Evolutionary conservation across 2,113 vertebrate genomes (phyloP), one percentile per base, ranked within the genome.

Genomic region (Festucalex cinctus): DNA sequence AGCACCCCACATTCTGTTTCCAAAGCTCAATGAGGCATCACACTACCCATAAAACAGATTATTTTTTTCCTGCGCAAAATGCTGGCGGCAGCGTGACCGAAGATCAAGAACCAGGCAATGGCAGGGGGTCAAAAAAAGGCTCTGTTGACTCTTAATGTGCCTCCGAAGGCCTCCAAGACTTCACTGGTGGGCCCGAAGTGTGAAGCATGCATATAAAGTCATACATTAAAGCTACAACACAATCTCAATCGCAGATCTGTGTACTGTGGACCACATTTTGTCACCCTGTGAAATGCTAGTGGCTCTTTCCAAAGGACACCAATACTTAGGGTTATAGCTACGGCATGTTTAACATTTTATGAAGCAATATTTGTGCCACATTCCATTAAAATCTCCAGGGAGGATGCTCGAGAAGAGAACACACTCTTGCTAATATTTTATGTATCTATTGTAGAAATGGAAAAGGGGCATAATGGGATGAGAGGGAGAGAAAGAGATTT

Each of bases 71-170:
- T 39, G n/a, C 28, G 35, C 48, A 54, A 64, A 70, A 58, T 60
- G 53, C 61, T 60, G 61, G 28, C 37, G 57, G 58, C 49, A 56
- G 26, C 41, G 16, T 9, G n/a, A 69, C 63, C 69, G 68, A 65
- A 63, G 64, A 71, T 74, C 68, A 76, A 65, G 62, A 70, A 35
- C 66, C 46, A 61, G 65, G 64, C 49, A 22, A 80, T 53, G 64
- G 1, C 24, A 70, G 74, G 70, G 71, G 83, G 71, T 83, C 71
- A 69, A 24, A 17, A 65, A 70, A 75, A 79, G 68, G 63, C 66
- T 74, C 53, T 48, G 37, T n/a, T 65, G 76, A 68, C 67, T 78
- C 73, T 75, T 73, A 71, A 14, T 53, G 66, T 66, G 68, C 77
- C 19, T 65, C 63, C 6, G 10, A 9, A 67, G 32, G 62, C 66